These are phyloP conservation scores for Spilosoma lubricipeda DNA, from an alignment of 2,888 invertebrate genomes.

Conservation along the genomic window DNA sequence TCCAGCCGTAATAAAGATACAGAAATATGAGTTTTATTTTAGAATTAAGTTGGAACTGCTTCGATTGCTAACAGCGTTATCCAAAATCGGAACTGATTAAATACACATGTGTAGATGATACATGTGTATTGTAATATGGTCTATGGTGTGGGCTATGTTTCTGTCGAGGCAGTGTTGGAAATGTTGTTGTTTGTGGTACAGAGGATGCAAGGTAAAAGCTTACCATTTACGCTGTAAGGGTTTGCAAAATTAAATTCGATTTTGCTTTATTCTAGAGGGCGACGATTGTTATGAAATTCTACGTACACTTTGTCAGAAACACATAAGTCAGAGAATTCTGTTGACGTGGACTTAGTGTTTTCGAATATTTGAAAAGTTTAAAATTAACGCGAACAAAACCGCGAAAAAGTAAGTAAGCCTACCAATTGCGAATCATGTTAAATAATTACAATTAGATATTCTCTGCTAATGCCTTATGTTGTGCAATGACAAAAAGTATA, in stretches of 20 bases:
- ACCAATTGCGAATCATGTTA: conserved; percentile 25
- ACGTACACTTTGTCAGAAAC: too few relatives aligned
- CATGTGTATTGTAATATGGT: too few relatives aligned
- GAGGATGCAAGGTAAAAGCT: too few relatives aligned
- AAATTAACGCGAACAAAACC: background rate
- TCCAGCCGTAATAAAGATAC: background rate
- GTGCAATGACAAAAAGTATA: background rate
- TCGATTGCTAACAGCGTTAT: conserved; percentile 1
- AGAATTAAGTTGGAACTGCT: background rate
- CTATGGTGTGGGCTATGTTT: too few relatives aligned
- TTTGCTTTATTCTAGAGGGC: too few relatives aligned
- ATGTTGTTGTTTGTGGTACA: too few relatives aligned
- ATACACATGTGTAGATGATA: conserved; percentile 39
- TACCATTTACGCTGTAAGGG: too few relatives aligned
- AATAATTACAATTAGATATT: conserved; percentile 42
- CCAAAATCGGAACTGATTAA: conserved; percentile 57
- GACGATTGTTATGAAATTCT: too few relatives aligned
- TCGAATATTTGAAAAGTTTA: background rate
- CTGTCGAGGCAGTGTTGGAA: too few relatives aligned
- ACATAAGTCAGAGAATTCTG: too few relatives aligned
- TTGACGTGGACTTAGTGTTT: too few relatives aligned
- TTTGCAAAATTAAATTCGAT: too few relatives aligned
- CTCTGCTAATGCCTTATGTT: conserved; percentile 32
- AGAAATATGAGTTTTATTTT: background rate
- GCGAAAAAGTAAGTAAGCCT: background rate